These are phyloP conservation scores for Patella pellucida DNA, from an alignment of 2,888 invertebrate species.

Conservation along the genomic window DNA sequence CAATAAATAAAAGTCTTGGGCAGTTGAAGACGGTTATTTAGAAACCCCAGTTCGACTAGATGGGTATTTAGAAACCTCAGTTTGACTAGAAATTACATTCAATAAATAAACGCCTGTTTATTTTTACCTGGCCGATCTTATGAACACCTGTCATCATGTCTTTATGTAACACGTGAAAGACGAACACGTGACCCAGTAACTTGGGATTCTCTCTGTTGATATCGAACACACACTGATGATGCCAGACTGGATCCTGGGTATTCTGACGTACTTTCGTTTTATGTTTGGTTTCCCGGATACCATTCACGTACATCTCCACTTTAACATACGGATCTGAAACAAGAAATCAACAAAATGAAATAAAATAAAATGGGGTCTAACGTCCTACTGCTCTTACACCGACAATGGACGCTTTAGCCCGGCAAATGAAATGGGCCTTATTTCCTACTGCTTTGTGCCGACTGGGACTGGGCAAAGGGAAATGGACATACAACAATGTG, in stretches of 20 bases:
- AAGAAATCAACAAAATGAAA: background rate
- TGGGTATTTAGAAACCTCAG: too few relatives aligned
- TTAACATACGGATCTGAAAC: constrained; percentile 63
- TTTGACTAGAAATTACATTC: background rate
- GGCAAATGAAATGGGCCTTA: too few relatives aligned
- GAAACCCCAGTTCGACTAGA: too few relatives aligned
- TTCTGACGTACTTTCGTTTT: constrained; percentile 66
- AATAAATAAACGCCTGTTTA: background rate
- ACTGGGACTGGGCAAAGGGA: too few relatives aligned
- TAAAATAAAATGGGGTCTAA: too few relatives aligned
- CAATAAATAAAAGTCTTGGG: too few relatives aligned
- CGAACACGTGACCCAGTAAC: constrained; percentile 63
- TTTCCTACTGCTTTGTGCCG: too few relatives aligned
- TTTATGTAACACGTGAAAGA: constrained; percentile 63
- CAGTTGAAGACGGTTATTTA: too few relatives aligned
- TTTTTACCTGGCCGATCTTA: constrained; percentile 61
- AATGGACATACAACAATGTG: too few relatives aligned
- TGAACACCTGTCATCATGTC: constrained; percentile 67
- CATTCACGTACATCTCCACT: constrained; percentile 65
- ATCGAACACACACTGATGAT: constrained; percentile 63
- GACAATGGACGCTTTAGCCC: too few relatives aligned
- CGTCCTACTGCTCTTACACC: too few relatives aligned
- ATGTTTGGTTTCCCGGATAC: constrained; percentile 62
- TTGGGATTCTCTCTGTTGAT: constrained; percentile 65
- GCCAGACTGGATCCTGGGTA: constrained; percentile 64